These are phyloP conservation scores for Chrysina gloriosa DNA, from an alignment of 2,888 invertebrate genomes.

Conservation along the genomic window DNA sequence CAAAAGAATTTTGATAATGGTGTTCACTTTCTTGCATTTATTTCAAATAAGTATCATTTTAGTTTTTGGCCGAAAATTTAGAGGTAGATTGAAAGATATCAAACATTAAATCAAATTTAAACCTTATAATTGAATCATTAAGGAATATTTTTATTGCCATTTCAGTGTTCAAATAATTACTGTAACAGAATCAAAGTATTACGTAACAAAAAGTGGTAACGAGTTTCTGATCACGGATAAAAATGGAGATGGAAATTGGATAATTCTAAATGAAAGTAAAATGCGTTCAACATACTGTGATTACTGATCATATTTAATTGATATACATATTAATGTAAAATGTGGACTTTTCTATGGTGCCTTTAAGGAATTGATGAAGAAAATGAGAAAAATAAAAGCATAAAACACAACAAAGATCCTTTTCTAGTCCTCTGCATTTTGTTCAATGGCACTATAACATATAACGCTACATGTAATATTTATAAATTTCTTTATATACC, in stretches of 20 bases:
- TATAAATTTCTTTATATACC: constrained; percentile 14
- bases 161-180: too few relatives aligned
- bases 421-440: constrained; percentile 43
- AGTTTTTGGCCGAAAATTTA: too few relatives aligned
- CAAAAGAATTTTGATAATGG: too few relatives aligned
- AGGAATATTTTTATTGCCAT: too few relatives aligned
- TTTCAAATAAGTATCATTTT: too few relatives aligned
- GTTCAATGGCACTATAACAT: constrained; percentile 39
- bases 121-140: too few relatives aligned
- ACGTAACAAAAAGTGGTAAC: neutral
- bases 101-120: too few relatives aligned
- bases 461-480: constrained; percentile 21
- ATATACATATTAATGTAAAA: constrained; percentile 38
- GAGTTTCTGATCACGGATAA: neutral
- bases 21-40: too few relatives aligned
- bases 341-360: constrained; percentile 42
- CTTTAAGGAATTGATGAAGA: constrained; percentile 43
- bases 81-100: too few relatives aligned
- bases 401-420: constrained; percentile 12
- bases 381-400: constrained; percentile 20
- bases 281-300: constrained; percentile 38
- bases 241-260: neutral
- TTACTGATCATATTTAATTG: constrained; percentile 42
- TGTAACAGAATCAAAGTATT: neutral
- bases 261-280: constrained; percentile 10